Base-by-base conservation (phyloP, 2,888 invertebrate species). In the Melikaiella ostensackeni region DNA sequence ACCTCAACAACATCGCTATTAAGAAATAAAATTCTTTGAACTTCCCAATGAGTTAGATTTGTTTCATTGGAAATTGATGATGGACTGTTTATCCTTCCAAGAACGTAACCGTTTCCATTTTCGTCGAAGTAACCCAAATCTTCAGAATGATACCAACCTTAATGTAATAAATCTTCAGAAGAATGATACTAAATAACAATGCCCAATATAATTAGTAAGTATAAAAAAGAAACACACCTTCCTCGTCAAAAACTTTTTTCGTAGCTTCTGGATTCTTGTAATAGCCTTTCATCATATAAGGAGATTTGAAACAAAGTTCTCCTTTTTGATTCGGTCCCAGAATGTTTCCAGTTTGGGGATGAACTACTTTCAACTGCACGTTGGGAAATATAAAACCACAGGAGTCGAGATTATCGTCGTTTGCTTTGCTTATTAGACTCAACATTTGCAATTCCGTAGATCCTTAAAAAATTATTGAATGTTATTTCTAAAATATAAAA, bases 201-300 rank as follows among this genome's bases (percentile, higher is more conserved):
- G 5, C n/a, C n/a, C 4, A 24, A 59, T 11, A 27, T 27, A 55
- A 59, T 59, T 35, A n/a, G 2, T 21, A 2, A 19, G 21, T 35
- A 35, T 35, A 21, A n/a, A 63, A 33, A 35, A 19, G 11, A 63
- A 62, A 63, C 63, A 33, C 33, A 50, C 70, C 84, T 33, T 83
- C 80, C 7, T 75, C 70, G 63, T 84, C 83, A 33, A 84, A 75
- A 7, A 55, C 42, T 74, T 80, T 61, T 50, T 75, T 81, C 0
- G 80, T 82, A 13, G 70, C 79, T 16, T 75, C 46, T 21, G 82
- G 78, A 66, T 79, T 78, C 3, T 79, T 74, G 33, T 64, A 77
- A 42, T 82, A 82, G 21, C 77, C 79, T 16, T 74, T 50, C 77
- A 80, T 79, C 24, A 74, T 66, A 6, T n/a, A 61, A 0, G 55